These are phyloP conservation scores for Patella depressa DNA, from an alignment of 2,888 invertebrate genomes.

Conservation along the genomic window DNA sequence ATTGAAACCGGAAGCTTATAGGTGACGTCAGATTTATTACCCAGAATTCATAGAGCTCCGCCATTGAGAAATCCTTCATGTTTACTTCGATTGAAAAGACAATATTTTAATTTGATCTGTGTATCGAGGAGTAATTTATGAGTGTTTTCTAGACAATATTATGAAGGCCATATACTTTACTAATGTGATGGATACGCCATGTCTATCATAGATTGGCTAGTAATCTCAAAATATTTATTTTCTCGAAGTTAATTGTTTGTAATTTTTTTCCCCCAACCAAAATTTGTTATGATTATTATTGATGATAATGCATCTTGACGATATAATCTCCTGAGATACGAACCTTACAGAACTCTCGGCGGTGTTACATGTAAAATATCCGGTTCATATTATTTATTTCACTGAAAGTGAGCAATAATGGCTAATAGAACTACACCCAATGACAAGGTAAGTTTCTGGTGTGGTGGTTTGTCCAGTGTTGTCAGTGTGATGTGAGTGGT, in stretches of 20 bases:
- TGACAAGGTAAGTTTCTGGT: slow-evolving; percentile 35
- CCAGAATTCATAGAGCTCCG: slow-evolving; percentile 35
- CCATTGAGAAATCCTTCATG: slow-evolving; percentile 23
- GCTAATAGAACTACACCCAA: slow-evolving; percentile 39
- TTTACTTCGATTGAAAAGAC: slow-evolving; percentile 12
- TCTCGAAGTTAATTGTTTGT: background rate
- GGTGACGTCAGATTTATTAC: slow-evolving; percentile 31
- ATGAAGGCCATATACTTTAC: background rate
- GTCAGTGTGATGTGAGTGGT: background rate
- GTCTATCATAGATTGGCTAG: background rate
- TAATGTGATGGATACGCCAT: background rate
- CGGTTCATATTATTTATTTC: too few relatives aligned
- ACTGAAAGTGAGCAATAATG: slow-evolving; percentile 27
- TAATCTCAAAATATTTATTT: background rate
- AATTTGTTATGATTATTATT: background rate
- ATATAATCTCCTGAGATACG: too few relatives aligned
- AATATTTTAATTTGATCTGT: slow-evolving; percentile 7
- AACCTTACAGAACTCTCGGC: too few relatives aligned
- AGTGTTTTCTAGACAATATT: background rate
- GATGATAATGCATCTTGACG: too few relatives aligned
- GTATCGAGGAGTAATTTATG: background rate
- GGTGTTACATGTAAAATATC: too few relatives aligned
- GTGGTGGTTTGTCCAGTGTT: background rate
- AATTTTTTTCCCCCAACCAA: background rate
- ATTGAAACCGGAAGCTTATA: slow-evolving; percentile 23